These are phyloP conservation scores for Gnathonemus echidnorhynchus DNA, from an alignment of 2,113 vertebrate species.

Conservation along the genomic window DNA sequence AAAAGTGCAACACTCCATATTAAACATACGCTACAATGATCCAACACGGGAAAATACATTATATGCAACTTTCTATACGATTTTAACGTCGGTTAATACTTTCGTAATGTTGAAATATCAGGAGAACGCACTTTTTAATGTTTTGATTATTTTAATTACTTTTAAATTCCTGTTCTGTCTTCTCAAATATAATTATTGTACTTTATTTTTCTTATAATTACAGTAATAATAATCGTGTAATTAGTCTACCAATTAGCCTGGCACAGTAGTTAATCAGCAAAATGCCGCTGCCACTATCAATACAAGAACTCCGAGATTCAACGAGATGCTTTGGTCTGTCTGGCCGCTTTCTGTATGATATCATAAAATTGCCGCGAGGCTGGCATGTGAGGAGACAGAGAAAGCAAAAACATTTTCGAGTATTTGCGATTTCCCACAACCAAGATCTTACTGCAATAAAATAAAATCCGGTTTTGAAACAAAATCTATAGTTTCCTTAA, in stretches of 20 bases:
- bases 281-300: not conserved
- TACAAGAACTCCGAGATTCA: not conserved
- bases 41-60: not conserved
- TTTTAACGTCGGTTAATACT: not conserved
- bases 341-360: not conserved
- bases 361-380: not conserved
- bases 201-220: not conserved
- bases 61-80: not conserved
- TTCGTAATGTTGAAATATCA: not conserved
- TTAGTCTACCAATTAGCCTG: not conserved
- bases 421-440: not conserved
- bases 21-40: not conserved
- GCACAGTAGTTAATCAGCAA: not conserved
- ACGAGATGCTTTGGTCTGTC: not conserved
- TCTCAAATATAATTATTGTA: not conserved
- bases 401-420: not conserved
- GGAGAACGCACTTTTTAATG: not conserved
- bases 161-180: not conserved
- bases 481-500: not conserved
- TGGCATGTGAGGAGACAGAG: not conserved
- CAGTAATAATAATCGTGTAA: not conserved
- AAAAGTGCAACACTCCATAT: not conserved
- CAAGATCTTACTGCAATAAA: not conserved
- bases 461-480: not conserved
- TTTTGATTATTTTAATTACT: not conserved